A percentile compares a stretch with the other conserved stretches of the same genome.
Evolutionary conservation across 2,888 invertebrate species (phyloP).

Genomic region (Scaptomyza flava): DNA sequence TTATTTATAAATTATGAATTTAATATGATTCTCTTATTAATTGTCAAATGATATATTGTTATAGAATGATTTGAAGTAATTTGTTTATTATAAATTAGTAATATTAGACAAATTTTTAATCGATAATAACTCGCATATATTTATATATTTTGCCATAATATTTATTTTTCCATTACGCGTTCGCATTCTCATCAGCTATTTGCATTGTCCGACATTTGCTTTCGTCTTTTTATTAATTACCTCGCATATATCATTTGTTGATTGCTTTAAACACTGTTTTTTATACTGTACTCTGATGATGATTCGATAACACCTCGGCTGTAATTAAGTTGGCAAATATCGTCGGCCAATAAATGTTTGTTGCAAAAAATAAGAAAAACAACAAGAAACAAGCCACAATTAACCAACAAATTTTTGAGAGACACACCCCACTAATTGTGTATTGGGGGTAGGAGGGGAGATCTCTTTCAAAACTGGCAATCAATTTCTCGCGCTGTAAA

Average conservation of each 20-base stretch:
- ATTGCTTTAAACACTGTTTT: constrained; percentile 17
- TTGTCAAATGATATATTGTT: too few relatives aligned
- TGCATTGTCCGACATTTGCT: background rate
- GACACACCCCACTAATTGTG: constrained; percentile 66
- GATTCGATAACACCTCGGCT: constrained; percentile 42
- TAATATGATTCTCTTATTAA: too few relatives aligned
- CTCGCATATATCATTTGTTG: constrained; percentile 10
- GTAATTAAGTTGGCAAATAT: constrained; percentile 56
- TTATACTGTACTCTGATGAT: constrained; percentile 17
- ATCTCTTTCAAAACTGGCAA: constrained; percentile 61
- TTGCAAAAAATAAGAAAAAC: constrained; percentile 15
- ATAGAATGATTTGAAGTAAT: too few relatives aligned
- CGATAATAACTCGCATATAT: too few relatives aligned
- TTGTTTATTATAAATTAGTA: too few relatives aligned
- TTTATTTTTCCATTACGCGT: background rate
- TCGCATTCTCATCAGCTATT: background rate
- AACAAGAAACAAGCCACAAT: constrained; percentile 56
- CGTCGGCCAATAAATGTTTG: constrained; percentile 32
- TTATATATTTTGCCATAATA: background rate
- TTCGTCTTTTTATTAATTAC: constrained; percentile 2
- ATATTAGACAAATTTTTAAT: too few relatives aligned
- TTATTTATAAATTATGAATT: too few relatives aligned
- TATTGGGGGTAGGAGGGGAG: constrained; percentile 2
- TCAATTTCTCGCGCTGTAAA: constrained; percentile 81
- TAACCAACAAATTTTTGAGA: constrained; percentile 51